Evolutionary conservation across 2,797 vertebrate genomes (phyloP).

Genomic region (Brachymystax lenok): DNA sequence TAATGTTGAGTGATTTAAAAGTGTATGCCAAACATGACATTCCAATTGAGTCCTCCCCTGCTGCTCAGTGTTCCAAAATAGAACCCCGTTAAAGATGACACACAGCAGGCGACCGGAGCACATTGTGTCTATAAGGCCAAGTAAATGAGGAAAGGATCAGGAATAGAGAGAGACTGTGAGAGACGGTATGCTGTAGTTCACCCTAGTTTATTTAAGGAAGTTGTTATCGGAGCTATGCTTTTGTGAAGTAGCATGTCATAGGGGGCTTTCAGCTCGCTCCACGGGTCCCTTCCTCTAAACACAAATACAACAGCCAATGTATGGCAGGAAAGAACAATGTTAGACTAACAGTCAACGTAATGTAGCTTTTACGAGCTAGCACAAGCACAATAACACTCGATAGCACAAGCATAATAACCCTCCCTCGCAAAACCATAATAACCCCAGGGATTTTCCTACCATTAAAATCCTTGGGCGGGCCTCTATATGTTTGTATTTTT

Average conservation of each 20-base stretch:
- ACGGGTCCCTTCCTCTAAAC: constrained; percentile 15
- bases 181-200: constrained; percentile 34
- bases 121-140: constrained; percentile 50
- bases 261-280: constrained; percentile 2
- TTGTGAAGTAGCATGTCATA: constrained; percentile 31
- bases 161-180: constrained; percentile 44
- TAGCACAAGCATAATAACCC: background rate
- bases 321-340: background rate
- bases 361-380: background rate
- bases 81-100: constrained; percentile 56
- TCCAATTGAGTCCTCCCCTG: constrained; percentile 43
- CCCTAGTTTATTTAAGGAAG: constrained; percentile 24
- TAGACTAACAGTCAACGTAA: background rate
- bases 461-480: too few relatives aligned
- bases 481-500: too few relatives aligned
- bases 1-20: constrained; percentile 51
- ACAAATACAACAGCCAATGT: background rate
- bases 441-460: too few relatives aligned
- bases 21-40: constrained; percentile 60
- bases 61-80: constrained; percentile 56
- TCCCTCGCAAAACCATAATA: background rate
- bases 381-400: background rate
- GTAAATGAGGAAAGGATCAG: constrained; percentile 48
- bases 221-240: background rate
- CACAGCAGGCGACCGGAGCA: constrained; percentile 53